phyloP scores from a whole-genome alignment of 1,140 invertebrate genomes.

The Lithobius niger region DNA sequence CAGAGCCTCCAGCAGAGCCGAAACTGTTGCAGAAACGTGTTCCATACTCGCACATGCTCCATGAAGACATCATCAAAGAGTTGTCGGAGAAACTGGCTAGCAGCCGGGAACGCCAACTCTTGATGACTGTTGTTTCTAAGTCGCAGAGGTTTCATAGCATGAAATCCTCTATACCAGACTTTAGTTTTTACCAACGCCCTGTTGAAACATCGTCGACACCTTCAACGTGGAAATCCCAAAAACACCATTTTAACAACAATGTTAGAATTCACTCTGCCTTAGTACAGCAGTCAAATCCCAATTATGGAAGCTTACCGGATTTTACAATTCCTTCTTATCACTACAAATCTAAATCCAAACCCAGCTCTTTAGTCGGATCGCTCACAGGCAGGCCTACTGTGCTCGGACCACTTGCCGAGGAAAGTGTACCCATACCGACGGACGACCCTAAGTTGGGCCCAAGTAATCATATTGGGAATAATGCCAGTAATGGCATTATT shows the following conservation, averaged over 20 bases:
- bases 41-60: too few species aligned
- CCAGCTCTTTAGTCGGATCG: neutral
- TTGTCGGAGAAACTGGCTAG: neutral
- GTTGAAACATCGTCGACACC: too few species aligned
- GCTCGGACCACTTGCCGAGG: neutral
- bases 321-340: neutral
- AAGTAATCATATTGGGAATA: too few species aligned
- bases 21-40: too few species aligned
- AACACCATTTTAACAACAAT: neutral
- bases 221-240: too few species aligned
- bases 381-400: neutral
- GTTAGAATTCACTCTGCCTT: neutral
- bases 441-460: too few species aligned
- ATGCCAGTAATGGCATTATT: too few species aligned
- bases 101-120: neutral
- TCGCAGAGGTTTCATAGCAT: neutral
- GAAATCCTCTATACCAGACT: neutral
- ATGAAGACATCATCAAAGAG: neutral
- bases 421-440: neutral
- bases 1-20: too few species aligned
- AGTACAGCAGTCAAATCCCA: too few species aligned
- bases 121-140: neutral
- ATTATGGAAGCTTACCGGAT: neutral
- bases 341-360: neutral
- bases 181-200: neutral